Evolutionary conservation across 2,797 vertebrate species (phyloP), one percentile per base, ranked within the genome.

Genomic region (Dallia pectoralis): DNA sequence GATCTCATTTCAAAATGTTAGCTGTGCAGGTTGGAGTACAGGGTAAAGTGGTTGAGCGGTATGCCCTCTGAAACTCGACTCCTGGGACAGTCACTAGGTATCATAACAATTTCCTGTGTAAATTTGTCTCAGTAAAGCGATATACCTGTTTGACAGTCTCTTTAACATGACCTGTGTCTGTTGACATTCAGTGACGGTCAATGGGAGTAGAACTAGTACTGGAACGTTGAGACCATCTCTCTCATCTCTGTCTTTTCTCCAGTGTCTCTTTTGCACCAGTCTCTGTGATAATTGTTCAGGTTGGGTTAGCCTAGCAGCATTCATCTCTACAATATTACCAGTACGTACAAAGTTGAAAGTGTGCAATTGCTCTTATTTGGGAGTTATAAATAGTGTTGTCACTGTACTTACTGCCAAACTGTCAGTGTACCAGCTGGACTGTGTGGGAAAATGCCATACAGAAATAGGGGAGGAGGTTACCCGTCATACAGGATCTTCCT

Each of bases 391-490:
- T 59, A 19, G 22, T 22, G 53, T 22, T 59, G 19, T 25, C 25
- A 27, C 56, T 61, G 56, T 61, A 25, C 56, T 61, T 12, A 25
- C n/a, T 61, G 22, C n/a, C 29, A 33, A 15, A 12, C 47, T 27
- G 36, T 30, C 14, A 33, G 65, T 53, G 19, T 47, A 65, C 61
- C 47, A 69, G 66, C 47, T 65, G 14, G 27, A 32, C 67, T 22
- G n/a, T 32, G 25, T 36, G n/a, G 51, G 51, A 49, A 51, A 61
- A 66, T 73, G n/a, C 66, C 30, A 15, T 56, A 5, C 19, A 53
- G 75, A 65, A 47, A 56, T 56, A 51, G 70, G 36, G 70, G 33
- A 66, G 65, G 70, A 51, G 70, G n/a, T 32, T 67, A 77, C 40
- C 59, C 66, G 66, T 69, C 68, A 27, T 19, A 78, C 72, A 48